These are phyloP conservation scores for Rousettus madagascariensis DNA, from an alignment of 2,797 vertebrate genomes.

Conservation along the genomic window DNA sequence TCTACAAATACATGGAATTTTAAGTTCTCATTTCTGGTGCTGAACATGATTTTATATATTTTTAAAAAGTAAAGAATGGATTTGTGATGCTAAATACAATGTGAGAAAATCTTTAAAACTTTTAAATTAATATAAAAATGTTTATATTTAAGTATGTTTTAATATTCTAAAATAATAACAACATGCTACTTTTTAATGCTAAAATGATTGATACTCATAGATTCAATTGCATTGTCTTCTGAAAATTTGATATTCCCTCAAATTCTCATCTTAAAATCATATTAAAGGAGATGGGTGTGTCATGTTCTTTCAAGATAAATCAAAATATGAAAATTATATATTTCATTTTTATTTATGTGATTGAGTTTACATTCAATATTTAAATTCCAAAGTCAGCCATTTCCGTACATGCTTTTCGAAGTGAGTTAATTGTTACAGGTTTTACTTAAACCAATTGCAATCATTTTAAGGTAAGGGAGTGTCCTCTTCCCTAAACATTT, in stretches of 20 bases:
- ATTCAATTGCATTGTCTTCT: conserved; percentile 43
- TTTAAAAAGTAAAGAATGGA: not conserved
- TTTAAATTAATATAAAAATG: conserved; percentile 29
- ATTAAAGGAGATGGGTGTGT: not conserved
- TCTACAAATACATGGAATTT: conserved; percentile 24
- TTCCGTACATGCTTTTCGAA: not conserved
- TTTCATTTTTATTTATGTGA: not conserved
- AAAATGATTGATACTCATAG: conserved; percentile 8
- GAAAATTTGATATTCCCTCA: not conserved
- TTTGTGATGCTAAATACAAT: conserved; percentile 20
- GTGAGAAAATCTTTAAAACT: not conserved
- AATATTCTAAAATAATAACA: conserved; percentile 48
- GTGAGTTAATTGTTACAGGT: not conserved
- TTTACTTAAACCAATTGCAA: not conserved
- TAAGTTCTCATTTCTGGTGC: not conserved
- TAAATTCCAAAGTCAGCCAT: not conserved
- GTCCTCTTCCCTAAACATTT: not conserved
- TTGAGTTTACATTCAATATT: not conserved
- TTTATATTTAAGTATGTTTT: conserved; percentile 52
- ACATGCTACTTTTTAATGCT: conserved; percentile 22
- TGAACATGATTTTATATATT: not conserved
- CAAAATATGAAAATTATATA: not conserved
- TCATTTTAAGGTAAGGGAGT: not conserved
- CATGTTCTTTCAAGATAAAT: not conserved
- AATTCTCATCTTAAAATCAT: conserved; percentile 3